Conservation (phyloP, 2,888 invertebrate species). For the Scelioninae gen. 2 region DNA sequence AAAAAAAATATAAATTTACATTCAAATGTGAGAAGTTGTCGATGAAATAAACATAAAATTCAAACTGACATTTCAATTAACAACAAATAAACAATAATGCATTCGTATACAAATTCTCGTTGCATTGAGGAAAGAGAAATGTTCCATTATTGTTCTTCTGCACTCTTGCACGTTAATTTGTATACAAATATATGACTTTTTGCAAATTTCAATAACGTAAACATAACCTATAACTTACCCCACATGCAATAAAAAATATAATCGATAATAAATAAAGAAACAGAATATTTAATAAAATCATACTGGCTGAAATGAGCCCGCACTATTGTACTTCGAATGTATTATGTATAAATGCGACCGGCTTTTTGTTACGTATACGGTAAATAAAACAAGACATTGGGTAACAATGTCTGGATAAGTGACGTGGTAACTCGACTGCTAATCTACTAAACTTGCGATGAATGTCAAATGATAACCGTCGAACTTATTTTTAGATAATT, state of each 20-base stretch:
- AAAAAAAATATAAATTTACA: too few relatives aligned
- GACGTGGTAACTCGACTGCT: slow-evolving; percentile 16
- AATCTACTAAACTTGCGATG: neutral
- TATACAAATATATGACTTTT: neutral
- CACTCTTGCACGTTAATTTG: neutral
- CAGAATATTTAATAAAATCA: slow-evolving; percentile 24
- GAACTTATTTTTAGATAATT: too few relatives aligned
- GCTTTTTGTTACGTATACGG: neutral
- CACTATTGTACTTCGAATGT: neutral
- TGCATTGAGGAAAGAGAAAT: too few relatives aligned
- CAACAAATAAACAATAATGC: too few relatives aligned
- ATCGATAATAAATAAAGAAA: slow-evolving; percentile 27
- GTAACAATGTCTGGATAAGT: slow-evolving; percentile 3
- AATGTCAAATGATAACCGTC: too few relatives aligned
- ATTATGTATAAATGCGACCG: slow-evolving; percentile 4
- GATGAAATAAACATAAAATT: too few relatives aligned
- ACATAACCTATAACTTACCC: slow-evolving; percentile 49
- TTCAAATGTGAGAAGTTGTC: too few relatives aligned
- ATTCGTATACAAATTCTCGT: too few relatives aligned
- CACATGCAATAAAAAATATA: slow-evolving; percentile 13
- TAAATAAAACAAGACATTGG: slow-evolving; percentile 26
- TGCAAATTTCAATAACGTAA: slow-evolving; percentile 7
- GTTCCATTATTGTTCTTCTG: too few relatives aligned
- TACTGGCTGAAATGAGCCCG: slow-evolving; percentile 2
- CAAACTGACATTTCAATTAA: too few relatives aligned